These are phyloP conservation scores for Saguinus oedipus DNA, from an alignment of 2,797 vertebrate genomes.

Conservation along the genomic window DNA sequence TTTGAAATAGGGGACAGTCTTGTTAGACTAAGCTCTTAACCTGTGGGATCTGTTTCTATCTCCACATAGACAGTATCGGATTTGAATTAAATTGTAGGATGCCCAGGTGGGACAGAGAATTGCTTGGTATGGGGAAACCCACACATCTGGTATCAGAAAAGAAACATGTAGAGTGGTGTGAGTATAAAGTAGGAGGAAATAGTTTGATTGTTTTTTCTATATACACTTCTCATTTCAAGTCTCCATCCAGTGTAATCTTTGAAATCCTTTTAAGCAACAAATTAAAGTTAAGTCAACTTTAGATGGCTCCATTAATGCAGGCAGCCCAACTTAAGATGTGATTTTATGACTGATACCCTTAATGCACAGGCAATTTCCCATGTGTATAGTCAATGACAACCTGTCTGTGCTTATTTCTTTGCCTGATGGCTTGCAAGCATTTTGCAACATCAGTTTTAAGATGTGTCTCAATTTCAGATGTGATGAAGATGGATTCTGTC, in stretches of 20 bases:
- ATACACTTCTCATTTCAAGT: background rate
- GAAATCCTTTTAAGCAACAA: conserved; percentile 16
- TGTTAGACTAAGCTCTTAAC: background rate
- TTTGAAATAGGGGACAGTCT: background rate
- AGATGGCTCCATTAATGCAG: background rate
- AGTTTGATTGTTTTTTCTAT: background rate
- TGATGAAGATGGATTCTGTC: background rate
- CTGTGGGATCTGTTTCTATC: background rate
- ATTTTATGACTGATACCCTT: background rate
- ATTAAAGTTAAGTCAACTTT: conserved; percentile 26
- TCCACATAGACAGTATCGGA: background rate
- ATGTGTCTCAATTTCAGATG: conserved; percentile 5
- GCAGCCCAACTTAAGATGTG: background rate
- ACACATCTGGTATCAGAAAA: background rate
- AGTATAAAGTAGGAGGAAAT: background rate
- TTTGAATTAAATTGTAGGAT: background rate
- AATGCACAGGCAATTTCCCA: background rate
- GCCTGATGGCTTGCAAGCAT: background rate
- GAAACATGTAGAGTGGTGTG: background rate
- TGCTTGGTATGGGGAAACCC: background rate
- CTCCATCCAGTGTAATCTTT: background rate
- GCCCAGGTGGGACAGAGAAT: background rate
- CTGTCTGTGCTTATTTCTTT: background rate
- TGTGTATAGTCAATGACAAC: background rate
- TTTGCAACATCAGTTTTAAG: conserved; percentile 37